Conservation (phyloP, 1,140 invertebrate species). For the Cardiocondyla obscurior region DNA sequence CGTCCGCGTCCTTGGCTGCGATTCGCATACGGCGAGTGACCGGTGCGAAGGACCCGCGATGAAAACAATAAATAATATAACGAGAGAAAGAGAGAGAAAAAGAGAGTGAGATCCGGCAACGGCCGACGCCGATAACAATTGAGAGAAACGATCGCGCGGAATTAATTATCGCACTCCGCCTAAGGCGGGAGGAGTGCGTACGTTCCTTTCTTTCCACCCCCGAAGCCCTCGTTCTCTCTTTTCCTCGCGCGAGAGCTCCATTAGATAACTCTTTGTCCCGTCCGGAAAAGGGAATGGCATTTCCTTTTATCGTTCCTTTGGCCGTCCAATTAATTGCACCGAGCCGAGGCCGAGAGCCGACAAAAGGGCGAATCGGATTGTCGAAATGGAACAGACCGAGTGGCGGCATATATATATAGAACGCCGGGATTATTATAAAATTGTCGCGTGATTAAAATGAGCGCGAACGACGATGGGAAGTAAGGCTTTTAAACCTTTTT, state of each 20-base stretch:
- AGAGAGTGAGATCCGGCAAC: neutral
- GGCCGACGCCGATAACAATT: constrained; percentile 36
- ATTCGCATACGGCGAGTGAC: neutral
- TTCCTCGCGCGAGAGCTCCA: constrained; percentile 7
- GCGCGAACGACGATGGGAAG: constrained; percentile 18
- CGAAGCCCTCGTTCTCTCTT: neutral
- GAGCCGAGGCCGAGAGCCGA: constrained; percentile 25
- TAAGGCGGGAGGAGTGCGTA: neutral
- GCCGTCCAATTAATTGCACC: constrained; percentile 61
- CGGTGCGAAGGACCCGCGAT: neutral
- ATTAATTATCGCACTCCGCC: constrained; percentile 58
- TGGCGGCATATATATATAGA: neutral
- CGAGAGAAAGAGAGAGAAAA: constrained; percentile 4
- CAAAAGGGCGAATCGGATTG: constrained; percentile 58
- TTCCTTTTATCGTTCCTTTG: constrained; percentile 66
- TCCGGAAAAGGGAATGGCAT: constrained; percentile 66
- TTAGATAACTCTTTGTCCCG: constrained; percentile 57
- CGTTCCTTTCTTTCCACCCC: neutral
- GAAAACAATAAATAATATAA: constrained; percentile 60
- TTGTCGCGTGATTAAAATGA: constrained; percentile 54
- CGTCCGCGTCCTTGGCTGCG: constrained; percentile 41
- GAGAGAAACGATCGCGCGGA: constrained; percentile 39
- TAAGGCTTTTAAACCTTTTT: neutral
- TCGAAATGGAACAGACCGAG: constrained; percentile 45
- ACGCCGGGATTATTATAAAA: neutral